Base-by-base conservation (phyloP, 2,797 vertebrate species). In the Gila robusta region DNA sequence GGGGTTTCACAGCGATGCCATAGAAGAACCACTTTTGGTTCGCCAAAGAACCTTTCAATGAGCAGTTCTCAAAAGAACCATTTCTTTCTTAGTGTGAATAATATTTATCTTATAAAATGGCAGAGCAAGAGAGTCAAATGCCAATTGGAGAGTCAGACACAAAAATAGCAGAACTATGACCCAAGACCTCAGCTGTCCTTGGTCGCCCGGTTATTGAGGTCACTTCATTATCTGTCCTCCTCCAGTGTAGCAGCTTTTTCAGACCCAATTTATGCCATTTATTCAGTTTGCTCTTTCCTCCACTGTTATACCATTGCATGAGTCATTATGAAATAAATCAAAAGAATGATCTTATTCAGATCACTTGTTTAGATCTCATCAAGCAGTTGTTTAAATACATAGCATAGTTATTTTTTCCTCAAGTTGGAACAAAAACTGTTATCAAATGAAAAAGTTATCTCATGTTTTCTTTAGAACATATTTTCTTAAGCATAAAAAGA, bases 201-300 rank as follows among this genome's bases (percentile, higher is more conserved):
- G 47, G 62, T 85, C 83, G 88, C 86, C 86, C 37, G 66, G 88
- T 87, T 92, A 94, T 94, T 94, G 90, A 92, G 91, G 91, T 92
- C 92, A 92, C 52, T 87, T 66, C 83, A 91, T 90, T 79, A 83
- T 83, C 47, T 71, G 44, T 77, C 59, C 79, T 81, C 23, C 56
- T 78, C 41, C 79, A 35, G 62, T 32, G 62, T 32, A 66, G 62
- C 47, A 39, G 79, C 66, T 62, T 83, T 72, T 67, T 39, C 23
- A 69, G 73, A 49, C 62, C 10, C 14, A 11, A 52, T 69, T 41
- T 77, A 21, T 79, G 54, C n/a, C 39, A 39, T 77, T 49, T 47
- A 26, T 37, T 66, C 41, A 11, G 59, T n/a, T 37, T 70, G 28
- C 64, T 39, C 23, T 70, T 66, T 74, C 54, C 71, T 64, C 71